These are phyloP conservation scores for Trematocara marginatum DNA, from an alignment of 2,113 vertebrate species.

Conservation along the genomic window DNA sequence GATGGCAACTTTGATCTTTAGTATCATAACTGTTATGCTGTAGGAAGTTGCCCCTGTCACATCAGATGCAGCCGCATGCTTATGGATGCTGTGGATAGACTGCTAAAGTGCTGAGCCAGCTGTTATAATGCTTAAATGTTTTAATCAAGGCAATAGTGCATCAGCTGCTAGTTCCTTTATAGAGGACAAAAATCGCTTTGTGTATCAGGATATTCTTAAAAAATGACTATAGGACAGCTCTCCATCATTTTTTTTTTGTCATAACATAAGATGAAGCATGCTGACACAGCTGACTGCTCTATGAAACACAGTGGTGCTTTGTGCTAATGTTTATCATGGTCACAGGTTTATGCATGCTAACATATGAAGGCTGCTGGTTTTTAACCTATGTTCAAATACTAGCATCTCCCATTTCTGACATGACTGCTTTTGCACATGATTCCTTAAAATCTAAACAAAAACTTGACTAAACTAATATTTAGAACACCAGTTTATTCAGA, in stretches of 20 bases:
- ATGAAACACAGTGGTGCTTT: not conserved
- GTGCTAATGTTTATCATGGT: not conserved
- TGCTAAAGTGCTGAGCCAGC: conserved; percentile 6
- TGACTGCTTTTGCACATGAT: not conserved
- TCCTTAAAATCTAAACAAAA: not conserved
- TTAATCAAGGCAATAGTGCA: not conserved
- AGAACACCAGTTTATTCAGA: not conserved
- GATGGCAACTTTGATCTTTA: conserved; percentile 48
- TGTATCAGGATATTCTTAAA: not conserved
- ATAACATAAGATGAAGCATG: not conserved
- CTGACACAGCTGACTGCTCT: not conserved
- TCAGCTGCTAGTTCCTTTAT: not conserved
- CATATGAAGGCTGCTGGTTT: not conserved
- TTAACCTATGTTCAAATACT: not conserved
- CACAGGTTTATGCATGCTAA: not conserved
- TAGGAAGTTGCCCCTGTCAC: conserved; percentile 10
- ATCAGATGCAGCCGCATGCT: not conserved
- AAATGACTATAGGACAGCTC: not conserved
- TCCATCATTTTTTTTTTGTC: not conserved
- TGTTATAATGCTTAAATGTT: not conserved
- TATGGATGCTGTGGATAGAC: not conserved
- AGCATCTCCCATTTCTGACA: not conserved
- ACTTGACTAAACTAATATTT: not conserved
- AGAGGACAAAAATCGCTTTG: not conserved
- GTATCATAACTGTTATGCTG: conserved; percentile 41